A percentile compares a stretch with the other conserved stretches of the same genome.
phyloP scores from a whole-genome alignment of 2,888 invertebrate genomes.

The Eubasilissa splendida region DNA sequence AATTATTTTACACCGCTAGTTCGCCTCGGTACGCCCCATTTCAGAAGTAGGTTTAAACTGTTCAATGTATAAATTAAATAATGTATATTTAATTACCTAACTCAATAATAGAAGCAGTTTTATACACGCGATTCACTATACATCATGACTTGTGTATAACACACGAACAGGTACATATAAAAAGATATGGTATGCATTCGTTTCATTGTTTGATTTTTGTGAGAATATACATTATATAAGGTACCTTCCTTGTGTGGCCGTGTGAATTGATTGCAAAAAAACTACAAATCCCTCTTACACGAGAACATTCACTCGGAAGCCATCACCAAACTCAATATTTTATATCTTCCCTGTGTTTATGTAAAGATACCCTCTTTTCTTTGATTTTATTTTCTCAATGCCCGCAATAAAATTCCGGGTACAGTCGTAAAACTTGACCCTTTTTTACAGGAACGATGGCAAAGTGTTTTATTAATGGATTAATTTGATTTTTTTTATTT shows the following conservation, averaged over 20 bases:
- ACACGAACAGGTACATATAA: too few relatives aligned
- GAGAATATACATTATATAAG: too few relatives aligned
- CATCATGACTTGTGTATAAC: too few relatives aligned
- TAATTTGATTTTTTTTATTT: background rate
- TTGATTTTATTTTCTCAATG: slow-evolving; percentile 16
- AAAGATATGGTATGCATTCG: too few relatives aligned
- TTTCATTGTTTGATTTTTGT: too few relatives aligned
- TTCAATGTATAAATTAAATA: too few relatives aligned
- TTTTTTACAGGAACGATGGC: background rate
- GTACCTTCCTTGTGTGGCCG: background rate
- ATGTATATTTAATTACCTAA: too few relatives aligned
- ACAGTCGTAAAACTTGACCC: background rate
- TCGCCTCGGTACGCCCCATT: too few relatives aligned
- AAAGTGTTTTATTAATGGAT: background rate
- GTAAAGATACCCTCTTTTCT: slow-evolving; percentile 5
- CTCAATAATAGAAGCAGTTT: too few relatives aligned
- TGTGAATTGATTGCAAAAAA: slow-evolving; percentile 13
- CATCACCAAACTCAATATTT: slow-evolving; percentile 10
- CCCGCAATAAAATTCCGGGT: slow-evolving; percentile 17
- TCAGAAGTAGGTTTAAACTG: too few relatives aligned
- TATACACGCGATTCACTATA: too few relatives aligned
- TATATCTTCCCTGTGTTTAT: slow-evolving; percentile 5
- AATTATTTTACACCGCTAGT: too few relatives aligned
- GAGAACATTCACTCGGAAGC: slow-evolving; percentile 1
- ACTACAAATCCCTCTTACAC: background rate